Evolutionary conservation across 2,113 vertebrate species (phyloP).

Genomic region (Myocastor coypus): DNA sequence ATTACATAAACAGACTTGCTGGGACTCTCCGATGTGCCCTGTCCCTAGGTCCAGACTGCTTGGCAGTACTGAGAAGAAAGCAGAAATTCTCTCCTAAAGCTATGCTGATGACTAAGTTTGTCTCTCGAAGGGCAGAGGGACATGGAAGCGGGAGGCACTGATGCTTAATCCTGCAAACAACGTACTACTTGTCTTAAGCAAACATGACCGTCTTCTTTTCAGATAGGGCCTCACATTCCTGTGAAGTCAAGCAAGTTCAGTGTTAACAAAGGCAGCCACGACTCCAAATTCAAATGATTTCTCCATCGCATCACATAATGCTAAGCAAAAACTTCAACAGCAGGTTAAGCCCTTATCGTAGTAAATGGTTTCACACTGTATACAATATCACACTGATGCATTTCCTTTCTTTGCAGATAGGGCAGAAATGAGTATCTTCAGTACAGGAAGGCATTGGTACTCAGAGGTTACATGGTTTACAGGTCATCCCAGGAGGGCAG

Average conservation of each 20-base stretch:
- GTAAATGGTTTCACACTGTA: background rate
- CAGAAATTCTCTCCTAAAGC: background rate
- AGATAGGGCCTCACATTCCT: background rate
- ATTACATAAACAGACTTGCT: slow-evolving; percentile 49
- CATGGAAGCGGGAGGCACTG: background rate
- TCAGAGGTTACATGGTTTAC: slow-evolving; percentile 14
- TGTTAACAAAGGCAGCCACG: slow-evolving; percentile 53
- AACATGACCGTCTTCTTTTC: background rate
- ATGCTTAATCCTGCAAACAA: background rate
- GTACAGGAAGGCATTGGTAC: background rate
- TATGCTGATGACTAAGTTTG: background rate
- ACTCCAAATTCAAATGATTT: slow-evolving; percentile 50
- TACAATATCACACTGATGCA: slow-evolving; percentile 5
- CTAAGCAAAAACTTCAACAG: background rate
- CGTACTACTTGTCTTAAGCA: background rate
- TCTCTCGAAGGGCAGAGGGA: background rate
- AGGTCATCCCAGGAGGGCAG: background rate
- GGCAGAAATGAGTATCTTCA: background rate
- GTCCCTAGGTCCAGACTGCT: background rate
- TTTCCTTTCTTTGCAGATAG: slow-evolving; percentile 2
- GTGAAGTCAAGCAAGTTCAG: slow-evolving; percentile 29
- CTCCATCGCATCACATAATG: background rate
- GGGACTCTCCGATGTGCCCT: background rate
- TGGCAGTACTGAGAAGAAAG: background rate
- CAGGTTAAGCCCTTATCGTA: background rate